phyloP scores from a whole-genome alignment of 2,797 vertebrate species.

The Melanotaenia maccullochi region DNA sequence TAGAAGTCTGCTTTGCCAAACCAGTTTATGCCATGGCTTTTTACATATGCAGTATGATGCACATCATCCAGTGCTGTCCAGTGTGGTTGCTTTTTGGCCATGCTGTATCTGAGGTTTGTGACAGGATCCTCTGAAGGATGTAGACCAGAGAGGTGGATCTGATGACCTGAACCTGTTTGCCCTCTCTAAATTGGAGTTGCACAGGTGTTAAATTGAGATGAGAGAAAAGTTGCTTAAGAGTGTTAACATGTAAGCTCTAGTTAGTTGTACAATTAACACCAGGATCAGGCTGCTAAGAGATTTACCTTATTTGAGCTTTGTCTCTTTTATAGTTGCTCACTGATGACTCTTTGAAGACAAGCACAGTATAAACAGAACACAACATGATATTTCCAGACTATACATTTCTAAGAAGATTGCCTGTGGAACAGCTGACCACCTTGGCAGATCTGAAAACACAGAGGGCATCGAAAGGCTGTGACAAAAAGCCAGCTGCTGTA shows the following conservation, averaged over 20 bases:
- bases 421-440: not conserved
- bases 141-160: not conserved
- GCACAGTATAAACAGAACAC: not conserved
- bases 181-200: not conserved
- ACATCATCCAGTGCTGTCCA: constrained; percentile 9
- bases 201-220: not conserved
- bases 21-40: constrained; percentile 24
- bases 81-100: constrained; percentile 17
- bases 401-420: not conserved
- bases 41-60: constrained; percentile 29
- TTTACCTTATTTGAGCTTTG: constrained; percentile 1
- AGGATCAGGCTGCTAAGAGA: not conserved
- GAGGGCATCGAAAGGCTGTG: not conserved
- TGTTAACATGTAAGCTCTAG: not conserved
- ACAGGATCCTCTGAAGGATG: constrained; percentile 16
- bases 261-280: not conserved
- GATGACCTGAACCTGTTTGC: not conserved
- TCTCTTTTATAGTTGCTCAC: not conserved
- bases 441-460: not conserved
- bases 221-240: not conserved
- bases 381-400: not conserved
- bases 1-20: constrained; percentile 46
- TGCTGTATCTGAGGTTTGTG: constrained; percentile 19
- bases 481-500: constrained; percentile 10
- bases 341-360: constrained; percentile 1